Base-by-base conservation (phyloP, 2,888 invertebrate genomes). In the Bugulina stolonifera region DNA sequence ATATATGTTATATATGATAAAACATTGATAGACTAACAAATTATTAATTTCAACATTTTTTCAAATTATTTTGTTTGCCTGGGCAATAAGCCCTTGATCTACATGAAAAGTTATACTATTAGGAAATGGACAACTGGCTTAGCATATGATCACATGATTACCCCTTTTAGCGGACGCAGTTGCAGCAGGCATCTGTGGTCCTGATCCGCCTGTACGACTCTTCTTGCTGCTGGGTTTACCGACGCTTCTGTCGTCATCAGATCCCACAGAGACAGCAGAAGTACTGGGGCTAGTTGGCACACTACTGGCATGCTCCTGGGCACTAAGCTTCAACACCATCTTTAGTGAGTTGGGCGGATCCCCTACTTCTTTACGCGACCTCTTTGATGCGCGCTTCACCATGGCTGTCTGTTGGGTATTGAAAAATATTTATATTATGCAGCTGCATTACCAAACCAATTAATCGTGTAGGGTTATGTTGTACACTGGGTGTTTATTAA, bases 291-390 rank as follows among this genome's bases (percentile, higher is more conserved):
- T 64, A 32, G 64, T 27, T 64, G 64, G 64, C 27, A 3, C 10
- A 64, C 64, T 64, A 5, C 5, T 32, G 2, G 64, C 64, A 32
- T 64, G 64, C 10, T 64, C 64, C 27, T 27, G 32, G n/a, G 64
- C 64, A 64, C 64, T 64, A 3, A 64, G 32, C 32, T 64, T 64
- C 64, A 64, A 34, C 25, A 64, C 64, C 64, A 64, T 64, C 32
- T 64, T 64, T 14, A 64, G n/a, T 10, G 64, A 25, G 32, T n/a
- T 64, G 5, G 27, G 14, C 10, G 64, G 27, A n/a, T 64, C 64
- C 5, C 14, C 10, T 5, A 25, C 5, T 14, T 64, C 64, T 34
- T 64, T 64, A 14, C 64, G 64, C 18, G 64, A 25, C 10, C 64
- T 27, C 32, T 64, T 64, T 14, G 64, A 27, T 5, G 25, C 27